Evolutionary conservation across 2,113 vertebrate genomes (phyloP), one percentile per base, ranked within the genome.

Genomic region (Corvus hawaiiensis): DNA sequence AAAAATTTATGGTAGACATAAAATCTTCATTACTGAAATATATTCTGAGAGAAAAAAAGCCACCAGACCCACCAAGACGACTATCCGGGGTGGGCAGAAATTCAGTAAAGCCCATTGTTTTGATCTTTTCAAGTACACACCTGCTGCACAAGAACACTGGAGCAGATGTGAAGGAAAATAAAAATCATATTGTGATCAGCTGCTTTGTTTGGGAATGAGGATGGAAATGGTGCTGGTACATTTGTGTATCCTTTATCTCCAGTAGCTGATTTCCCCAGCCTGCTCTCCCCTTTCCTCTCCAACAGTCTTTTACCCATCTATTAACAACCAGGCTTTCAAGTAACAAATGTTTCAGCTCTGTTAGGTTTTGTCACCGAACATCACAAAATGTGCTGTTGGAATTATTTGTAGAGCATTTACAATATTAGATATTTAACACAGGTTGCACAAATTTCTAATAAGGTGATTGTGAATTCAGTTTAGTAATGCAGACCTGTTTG

Each of bases 201-300:
- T 46, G 30, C 93, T 90, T 93, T 28, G 55, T 75, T 55, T 71
- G 61, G 85, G 72, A 86, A 69, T 76, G 64, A 71, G 67, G 76
- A 63, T 49, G 58, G 73, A 96, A 96, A 92, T 49, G 3, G 15
- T 82, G 28, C 91, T 64, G 39, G 44, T 39, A 83, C 7, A 51
- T 94, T 89, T 79, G 69, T 61, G 63, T 90, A 72, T 58, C 63
- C 46, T 94, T 90, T 80, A 89, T 86, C 83, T 89, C 80, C 92
- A 90, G 82, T 27, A 91, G 46, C 26, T 44, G 74, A 94, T 58
- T 58, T 90, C 41, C 13, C 10, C 64, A 86, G 30, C 14, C 78
- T 0, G 0, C 37, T 82, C 11, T 59, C 21, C 23, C 5, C 19
- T 91, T 69, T 11, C 17, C 5, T 66, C 13, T 73, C 59, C 39